A percentile compares a stretch with the other conserved stretches of the same genome.
Conservation (phyloP, 2,888 invertebrate genomes). For the Melieria crassipennis region DNA sequence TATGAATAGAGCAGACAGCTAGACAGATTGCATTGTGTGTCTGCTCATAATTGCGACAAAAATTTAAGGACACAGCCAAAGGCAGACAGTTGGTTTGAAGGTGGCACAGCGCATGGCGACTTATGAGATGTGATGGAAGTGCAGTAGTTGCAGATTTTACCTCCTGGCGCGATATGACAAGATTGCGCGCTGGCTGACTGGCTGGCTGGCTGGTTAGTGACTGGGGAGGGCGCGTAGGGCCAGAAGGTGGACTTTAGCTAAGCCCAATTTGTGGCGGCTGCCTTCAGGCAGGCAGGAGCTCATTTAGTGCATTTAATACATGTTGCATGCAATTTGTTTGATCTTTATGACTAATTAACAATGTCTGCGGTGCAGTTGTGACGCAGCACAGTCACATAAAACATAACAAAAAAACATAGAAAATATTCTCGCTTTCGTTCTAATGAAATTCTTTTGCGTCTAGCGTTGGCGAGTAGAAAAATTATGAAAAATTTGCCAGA, state of each 20-base stretch:
- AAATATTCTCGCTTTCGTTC: background rate
- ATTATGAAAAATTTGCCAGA: slow-evolving; percentile 42
- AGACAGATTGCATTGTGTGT: no score
- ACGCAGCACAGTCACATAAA: background rate
- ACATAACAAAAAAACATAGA: background rate
- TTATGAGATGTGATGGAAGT: slow-evolving; percentile 5
- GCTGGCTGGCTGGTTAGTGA: background rate
- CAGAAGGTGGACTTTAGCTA: background rate
- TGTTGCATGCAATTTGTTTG: slow-evolving; percentile 63
- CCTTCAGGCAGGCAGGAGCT: background rate
- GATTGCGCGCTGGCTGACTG: background rate
- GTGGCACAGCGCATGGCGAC: slow-evolving; percentile 5
- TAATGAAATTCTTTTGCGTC: slow-evolving; percentile 14
- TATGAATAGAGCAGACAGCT: no score
- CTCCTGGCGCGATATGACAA: slow-evolving; percentile 46
- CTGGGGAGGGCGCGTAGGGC: background rate
- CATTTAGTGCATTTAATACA: slow-evolving; percentile 49
- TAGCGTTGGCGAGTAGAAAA: no score
- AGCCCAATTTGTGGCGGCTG: no score
- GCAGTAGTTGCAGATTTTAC: slow-evolving; percentile 38
- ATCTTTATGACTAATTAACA: slow-evolving; percentile 59
- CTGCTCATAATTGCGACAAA: no score
- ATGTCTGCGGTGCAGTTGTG: slow-evolving; percentile 47
- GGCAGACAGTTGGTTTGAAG: no score
- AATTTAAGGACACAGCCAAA: no score